A percentile compares a stretch with the other conserved stretches of the same genome.
phyloP scores from a whole-genome alignment of 2,113 vertebrate genomes.

The Cebidichthys violaceus region DNA sequence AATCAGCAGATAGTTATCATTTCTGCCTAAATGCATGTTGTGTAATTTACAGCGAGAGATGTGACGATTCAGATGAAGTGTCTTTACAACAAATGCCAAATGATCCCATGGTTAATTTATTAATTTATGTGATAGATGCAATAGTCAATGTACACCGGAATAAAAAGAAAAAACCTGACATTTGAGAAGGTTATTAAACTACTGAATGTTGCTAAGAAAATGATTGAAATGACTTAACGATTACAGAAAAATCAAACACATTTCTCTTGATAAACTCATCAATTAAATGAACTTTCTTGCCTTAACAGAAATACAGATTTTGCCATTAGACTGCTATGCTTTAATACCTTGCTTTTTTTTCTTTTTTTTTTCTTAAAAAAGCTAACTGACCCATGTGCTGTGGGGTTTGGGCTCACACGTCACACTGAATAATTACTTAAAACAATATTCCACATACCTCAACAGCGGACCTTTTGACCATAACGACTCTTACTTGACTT shows the following conservation, averaged over 20 bases:
- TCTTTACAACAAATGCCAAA: neutral
- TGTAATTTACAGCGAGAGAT: neutral
- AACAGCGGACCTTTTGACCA: neutral
- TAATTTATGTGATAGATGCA: neutral
- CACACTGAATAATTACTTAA: constrained; percentile 23
- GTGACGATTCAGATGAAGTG: neutral
- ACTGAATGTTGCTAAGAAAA: neutral
- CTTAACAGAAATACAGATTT: neutral
- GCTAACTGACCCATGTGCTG: constrained; percentile 31
- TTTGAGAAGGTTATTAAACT: neutral
- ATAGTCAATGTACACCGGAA: neutral
- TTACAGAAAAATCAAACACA: neutral
- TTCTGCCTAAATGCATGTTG: neutral
- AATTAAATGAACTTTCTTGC: neutral
- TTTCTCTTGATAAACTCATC: neutral
- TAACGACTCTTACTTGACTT: neutral
- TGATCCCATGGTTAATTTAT: neutral
- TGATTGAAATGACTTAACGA: neutral
- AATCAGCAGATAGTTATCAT: neutral
- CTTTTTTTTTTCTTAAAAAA: neutral
- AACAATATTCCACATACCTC: neutral
- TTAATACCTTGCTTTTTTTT: constrained; percentile 11
- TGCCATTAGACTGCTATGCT: neutral
- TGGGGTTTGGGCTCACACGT: constrained; percentile 4
- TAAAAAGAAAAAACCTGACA: neutral